A percentile compares a stretch with the other conserved stretches of the same genome.
These are phyloP conservation scores for Bathynomus jamesi DNA, from an alignment of 1,140 invertebrate species.

Conservation along the genomic window DNA sequence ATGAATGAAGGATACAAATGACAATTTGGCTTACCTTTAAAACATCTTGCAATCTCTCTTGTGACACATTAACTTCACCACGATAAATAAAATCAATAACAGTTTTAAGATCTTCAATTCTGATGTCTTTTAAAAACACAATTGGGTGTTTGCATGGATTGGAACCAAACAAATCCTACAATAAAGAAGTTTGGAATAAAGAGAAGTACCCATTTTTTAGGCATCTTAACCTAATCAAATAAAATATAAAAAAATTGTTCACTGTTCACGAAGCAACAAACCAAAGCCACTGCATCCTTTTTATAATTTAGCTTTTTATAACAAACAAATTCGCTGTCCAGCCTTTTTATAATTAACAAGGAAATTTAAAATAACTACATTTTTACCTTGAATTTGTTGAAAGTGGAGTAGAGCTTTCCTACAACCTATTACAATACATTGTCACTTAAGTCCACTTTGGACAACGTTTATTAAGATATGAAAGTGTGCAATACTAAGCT, in stretches of 20 bases:
- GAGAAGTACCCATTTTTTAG: not conserved
- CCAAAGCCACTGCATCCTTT: not conserved
- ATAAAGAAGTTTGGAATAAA: no score
- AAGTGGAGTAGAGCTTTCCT: not conserved
- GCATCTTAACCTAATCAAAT: not conserved
- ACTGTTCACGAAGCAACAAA: not conserved
- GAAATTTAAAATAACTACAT: not conserved
- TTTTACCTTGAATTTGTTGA: not conserved
- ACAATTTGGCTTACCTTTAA: no score
- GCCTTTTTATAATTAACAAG: conserved; percentile 3
- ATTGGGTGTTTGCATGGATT: conserved; percentile 85
- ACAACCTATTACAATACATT: not conserved
- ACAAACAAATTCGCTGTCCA: no score
- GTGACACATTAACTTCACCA: conserved; percentile 81
- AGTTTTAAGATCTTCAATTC: conserved; percentile 72
- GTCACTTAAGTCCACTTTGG: not conserved
- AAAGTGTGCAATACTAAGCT: no score
- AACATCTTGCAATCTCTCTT: conserved; percentile 64
- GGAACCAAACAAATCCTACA: conserved; percentile 63
- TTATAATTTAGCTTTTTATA: not conserved
- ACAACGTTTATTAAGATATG: no score
- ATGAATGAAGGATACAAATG: no score
- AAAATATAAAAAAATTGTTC: not conserved
- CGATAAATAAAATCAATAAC: conserved; percentile 90
- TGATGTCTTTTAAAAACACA: conserved; percentile 80